Base-by-base conservation (phyloP, 2,797 vertebrate genomes). In the Enteromius paludinosus region DNA sequence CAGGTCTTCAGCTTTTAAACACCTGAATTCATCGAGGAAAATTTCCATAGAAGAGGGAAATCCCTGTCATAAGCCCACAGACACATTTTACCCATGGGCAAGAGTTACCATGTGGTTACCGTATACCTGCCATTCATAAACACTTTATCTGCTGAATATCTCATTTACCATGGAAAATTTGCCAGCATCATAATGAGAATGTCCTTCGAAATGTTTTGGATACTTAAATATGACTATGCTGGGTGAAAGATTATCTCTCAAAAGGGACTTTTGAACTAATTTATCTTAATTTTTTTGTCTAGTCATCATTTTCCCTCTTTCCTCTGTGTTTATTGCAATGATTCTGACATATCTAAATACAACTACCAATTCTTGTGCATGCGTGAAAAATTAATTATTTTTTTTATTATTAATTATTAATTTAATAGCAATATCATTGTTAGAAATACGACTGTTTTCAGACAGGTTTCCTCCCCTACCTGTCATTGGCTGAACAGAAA, bases 1-100 rank as follows among this genome's bases (percentile, higher is more conserved):
- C 35, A 43, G 47, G 2, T 61, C n/a, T 68, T 68, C 62, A 4
- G 61, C 71, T 82, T 75, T 82, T 82, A 82, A 82, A 30, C 71
- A 10, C 45, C 33, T 43, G 23, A 74, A 74, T 20, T 30, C 49
- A 59, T 14, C 0, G 38, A 45, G 66, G 38, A 69, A 61, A 80
- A 71, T 23, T 61, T 71, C 78, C 78, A 80, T 47, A 47, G 17
- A 25, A 17, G 18, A 75, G 70, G 79, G 70, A 66, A 81, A 66
- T 43, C 11, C 79, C 79, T 81, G 9, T 20, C 54, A 3, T 61
- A 28, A 20, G n/a, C 47, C 52, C 52, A 59, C 65, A 17, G 9
- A 49, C 14, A 1, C 20, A 61, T 59, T 70, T 71, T 45, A 47
- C 78, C 54, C 54, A 12, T 23, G 25, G 41, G 38, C 38, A 72